Conservation (phyloP, 1,140 invertebrate genomes). For the Episyrphus balteatus region DNA sequence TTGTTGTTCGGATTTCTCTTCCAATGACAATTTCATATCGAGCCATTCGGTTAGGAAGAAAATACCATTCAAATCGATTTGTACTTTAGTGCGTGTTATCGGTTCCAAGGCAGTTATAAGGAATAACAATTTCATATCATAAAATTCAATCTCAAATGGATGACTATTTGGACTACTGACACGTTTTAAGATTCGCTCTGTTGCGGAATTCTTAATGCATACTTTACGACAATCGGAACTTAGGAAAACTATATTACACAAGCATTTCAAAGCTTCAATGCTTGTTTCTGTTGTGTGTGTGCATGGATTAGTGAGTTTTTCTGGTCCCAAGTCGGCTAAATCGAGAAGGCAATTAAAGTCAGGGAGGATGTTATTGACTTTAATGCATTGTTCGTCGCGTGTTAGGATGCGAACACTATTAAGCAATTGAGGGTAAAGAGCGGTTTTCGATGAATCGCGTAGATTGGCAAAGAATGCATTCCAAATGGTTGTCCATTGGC, state of each 20-base stretch:
- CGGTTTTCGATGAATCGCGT: slow-evolving; percentile 29
- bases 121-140: slow-evolving; percentile 81
- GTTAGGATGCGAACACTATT: slow-evolving; percentile 48
- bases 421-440: slow-evolving; percentile 40
- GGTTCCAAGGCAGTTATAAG: slow-evolving; percentile 71
- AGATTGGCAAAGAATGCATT: slow-evolving; percentile 41
- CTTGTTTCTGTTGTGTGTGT: slow-evolving; percentile 35
- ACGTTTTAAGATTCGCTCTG: slow-evolving; percentile 62
- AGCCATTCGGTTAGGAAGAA: slow-evolving; percentile 69
- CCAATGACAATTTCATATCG: slow-evolving; percentile 54
- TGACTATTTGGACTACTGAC: slow-evolving; percentile 39
- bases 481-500: slow-evolving; percentile 43
- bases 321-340: slow-evolving; percentile 39
- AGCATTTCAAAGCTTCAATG: slow-evolving; percentile 73
- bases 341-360: slow-evolving; percentile 53
- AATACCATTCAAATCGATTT: slow-evolving; percentile 68
- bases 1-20: slow-evolving; percentile 46
- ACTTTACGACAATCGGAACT: slow-evolving; percentile 55
- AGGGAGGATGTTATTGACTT: slow-evolving; percentile 54
- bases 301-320: slow-evolving; percentile 14
- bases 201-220: slow-evolving; percentile 57
- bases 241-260: slow-evolving; percentile 84
- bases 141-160: slow-evolving; percentile 66
- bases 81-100: slow-evolving; percentile 57
- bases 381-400: slow-evolving; percentile 62